phyloP scores from a whole-genome alignment of 2,797 vertebrate genomes.

The Oryzias dopingdopingensis region DNA sequence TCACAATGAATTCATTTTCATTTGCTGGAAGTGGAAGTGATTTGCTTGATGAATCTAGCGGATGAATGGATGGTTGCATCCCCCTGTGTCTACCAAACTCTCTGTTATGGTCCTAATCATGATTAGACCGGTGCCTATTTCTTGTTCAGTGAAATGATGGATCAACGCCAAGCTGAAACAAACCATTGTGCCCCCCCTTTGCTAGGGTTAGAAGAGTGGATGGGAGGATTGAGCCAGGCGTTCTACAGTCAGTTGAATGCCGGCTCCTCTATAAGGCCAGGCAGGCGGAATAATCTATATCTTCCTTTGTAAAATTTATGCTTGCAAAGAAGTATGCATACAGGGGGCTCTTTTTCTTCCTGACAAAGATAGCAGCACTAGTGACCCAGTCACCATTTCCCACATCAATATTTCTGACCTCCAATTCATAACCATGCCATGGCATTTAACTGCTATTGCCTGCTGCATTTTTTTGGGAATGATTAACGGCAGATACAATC shows the following conservation, averaged over 20 bases:
- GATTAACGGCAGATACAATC: conserved; percentile 68
- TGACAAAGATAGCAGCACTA: conserved; percentile 3
- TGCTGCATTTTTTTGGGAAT: conserved; percentile 62
- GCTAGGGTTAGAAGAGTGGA: conserved; percentile 41
- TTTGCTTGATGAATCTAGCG: conserved; percentile 70
- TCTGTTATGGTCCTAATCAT: conserved; percentile 69
- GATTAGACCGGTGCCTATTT: conserved; percentile 65
- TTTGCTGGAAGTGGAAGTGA: conserved; percentile 74
- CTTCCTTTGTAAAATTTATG: conserved; percentile 63
- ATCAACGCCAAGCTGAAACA: conserved; percentile 58
- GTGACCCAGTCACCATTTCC: conserved; percentile 23
- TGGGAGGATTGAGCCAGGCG: conserved; percentile 41
- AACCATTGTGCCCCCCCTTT: conserved; percentile 52
- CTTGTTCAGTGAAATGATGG: conserved; percentile 56
- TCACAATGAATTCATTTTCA: conserved; percentile 73
- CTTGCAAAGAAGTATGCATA: conserved; percentile 40
- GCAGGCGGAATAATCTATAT: conserved; percentile 57
- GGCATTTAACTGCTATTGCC: conserved; percentile 43
- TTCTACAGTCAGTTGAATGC: conserved; percentile 72
- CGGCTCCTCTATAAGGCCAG: conserved; percentile 39
- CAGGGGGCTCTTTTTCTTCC: conserved; percentile 24
- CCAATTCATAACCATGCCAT: conserved; percentile 17
- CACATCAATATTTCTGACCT: conserved; percentile 41
- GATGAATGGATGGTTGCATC: conserved; percentile 65
- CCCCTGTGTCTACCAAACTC: conserved; percentile 50